These are phyloP conservation scores for Mionectes macconnelli DNA, from an alignment of 2,113 vertebrate genomes.

Conservation along the genomic window DNA sequence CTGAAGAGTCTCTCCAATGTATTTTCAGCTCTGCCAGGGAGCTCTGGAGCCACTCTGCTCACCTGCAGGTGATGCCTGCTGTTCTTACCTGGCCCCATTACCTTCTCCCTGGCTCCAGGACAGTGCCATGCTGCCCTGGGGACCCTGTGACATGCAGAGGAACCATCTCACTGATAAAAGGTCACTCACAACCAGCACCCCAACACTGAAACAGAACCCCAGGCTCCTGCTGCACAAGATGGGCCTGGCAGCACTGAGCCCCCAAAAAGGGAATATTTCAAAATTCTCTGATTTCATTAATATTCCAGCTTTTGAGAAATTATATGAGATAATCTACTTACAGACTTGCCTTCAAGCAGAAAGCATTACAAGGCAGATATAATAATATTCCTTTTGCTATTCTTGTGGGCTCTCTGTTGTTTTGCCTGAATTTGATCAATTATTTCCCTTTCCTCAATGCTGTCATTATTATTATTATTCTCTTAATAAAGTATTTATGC, in stretches of 20 bases:
- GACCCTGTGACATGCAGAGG: background rate
- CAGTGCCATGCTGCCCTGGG: background rate
- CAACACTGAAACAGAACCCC: background rate
- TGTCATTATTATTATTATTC: background rate
- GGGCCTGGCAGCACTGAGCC: background rate
- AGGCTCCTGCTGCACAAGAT: background rate
- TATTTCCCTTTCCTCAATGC: background rate
- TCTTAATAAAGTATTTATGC: background rate
- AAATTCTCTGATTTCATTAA: background rate
- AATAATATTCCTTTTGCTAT: background rate
- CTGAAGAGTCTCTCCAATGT: background rate
- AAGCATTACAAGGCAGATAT: constrained; percentile 19
- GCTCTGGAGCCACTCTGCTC: background rate
- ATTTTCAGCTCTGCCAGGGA: background rate
- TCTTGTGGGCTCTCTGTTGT: background rate
- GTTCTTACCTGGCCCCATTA: background rate
- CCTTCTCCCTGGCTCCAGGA: background rate
- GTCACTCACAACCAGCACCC: background rate
- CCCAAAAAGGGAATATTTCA: background rate
- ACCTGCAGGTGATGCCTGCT: constrained; percentile 36
- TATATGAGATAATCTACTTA: constrained; percentile 12
- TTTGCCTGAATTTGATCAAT: background rate
- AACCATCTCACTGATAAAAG: constrained; percentile 5
- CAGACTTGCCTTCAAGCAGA: constrained; percentile 11
- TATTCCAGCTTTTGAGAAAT: constrained; percentile 2